Conservation (phyloP, 2,113 vertebrate species). For the Rousettus leschenaultii region DNA sequence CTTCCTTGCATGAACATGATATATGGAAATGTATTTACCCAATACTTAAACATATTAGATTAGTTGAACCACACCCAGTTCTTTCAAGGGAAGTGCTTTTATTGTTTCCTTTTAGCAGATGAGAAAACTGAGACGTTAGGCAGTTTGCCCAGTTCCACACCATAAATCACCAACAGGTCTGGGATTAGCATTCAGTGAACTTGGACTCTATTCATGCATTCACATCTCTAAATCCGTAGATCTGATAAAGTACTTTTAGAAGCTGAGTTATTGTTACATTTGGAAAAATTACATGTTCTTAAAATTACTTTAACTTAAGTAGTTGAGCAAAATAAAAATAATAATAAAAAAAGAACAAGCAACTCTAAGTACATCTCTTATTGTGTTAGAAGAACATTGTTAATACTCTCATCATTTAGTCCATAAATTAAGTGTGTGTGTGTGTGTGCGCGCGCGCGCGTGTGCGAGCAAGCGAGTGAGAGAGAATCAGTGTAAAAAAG, state of each 20-base stretch:
- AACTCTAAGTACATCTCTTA: background rate
- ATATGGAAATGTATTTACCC: slow-evolving; percentile 50
- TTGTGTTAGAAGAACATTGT: background rate
- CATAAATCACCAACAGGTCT: slow-evolving; percentile 38
- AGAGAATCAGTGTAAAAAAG: too few relatives aligned
- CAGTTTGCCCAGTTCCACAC: slow-evolving; percentile 38
- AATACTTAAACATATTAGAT: slow-evolving; percentile 47
- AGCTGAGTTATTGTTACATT: slow-evolving; percentile 9
- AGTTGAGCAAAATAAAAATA: background rate
- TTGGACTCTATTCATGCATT: slow-evolving; percentile 10
- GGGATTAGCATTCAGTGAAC: slow-evolving; percentile 13
- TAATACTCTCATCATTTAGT: background rate
- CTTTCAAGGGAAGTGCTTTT: slow-evolving; percentile 45
- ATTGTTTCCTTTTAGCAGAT: slow-evolving; percentile 65
- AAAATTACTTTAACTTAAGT: background rate
- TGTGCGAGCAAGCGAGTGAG: too few relatives aligned
- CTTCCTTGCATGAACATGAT: background rate
- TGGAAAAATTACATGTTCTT: slow-evolving; percentile 2
- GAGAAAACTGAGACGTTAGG: slow-evolving; percentile 60
- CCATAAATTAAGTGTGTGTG: background rate
- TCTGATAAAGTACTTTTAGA: slow-evolving; percentile 4
- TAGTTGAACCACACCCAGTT: slow-evolving; percentile 57
- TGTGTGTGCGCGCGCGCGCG: too few relatives aligned
- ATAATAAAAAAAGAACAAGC: too few relatives aligned
- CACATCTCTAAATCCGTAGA: background rate